These are phyloP conservation scores for Paramormyrops kingsleyae DNA, from an alignment of 2,113 vertebrate species.

Conservation along the genomic window DNA sequence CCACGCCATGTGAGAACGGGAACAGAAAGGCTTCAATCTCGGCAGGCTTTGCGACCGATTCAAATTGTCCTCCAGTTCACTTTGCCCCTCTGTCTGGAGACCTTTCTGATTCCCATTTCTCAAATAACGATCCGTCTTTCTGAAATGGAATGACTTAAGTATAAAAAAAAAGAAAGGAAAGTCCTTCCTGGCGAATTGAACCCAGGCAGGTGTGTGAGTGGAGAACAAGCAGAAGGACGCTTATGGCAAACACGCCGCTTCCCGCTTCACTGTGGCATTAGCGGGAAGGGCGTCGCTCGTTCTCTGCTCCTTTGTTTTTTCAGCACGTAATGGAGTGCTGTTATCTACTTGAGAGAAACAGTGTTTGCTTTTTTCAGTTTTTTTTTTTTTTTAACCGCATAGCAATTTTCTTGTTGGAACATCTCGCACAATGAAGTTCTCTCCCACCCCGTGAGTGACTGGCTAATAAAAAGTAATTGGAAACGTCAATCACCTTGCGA, in stretches of 20 bases:
- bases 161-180: background rate
- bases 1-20: slow-evolving; percentile 44
- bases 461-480: slow-evolving; percentile 67
- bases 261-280: background rate
- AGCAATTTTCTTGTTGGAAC: slow-evolving; percentile 49
- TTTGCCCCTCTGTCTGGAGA: background rate
- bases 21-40: slow-evolving; percentile 19
- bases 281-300: background rate
- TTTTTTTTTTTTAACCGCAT: slow-evolving; percentile 45
- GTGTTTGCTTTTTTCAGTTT: slow-evolving; percentile 28
- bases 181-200: background rate
- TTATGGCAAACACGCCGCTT: background rate
- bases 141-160: background rate
- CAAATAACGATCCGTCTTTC: background rate
- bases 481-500: slow-evolving; percentile 55
- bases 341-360: slow-evolving; percentile 20
- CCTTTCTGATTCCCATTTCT: slow-evolving; percentile 21
- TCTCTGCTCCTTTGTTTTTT: background rate
- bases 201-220: background rate
- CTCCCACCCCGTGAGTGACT: slow-evolving; percentile 50
- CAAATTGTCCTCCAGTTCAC: background rate
- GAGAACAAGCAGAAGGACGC: background rate
- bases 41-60: background rate
- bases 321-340: slow-evolving; percentile 10
- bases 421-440: slow-evolving; percentile 60